Evolutionary conservation across 2,113 vertebrate genomes (phyloP), one percentile per base, ranked within the genome.

Genomic region (Camelus bactrianus): DNA sequence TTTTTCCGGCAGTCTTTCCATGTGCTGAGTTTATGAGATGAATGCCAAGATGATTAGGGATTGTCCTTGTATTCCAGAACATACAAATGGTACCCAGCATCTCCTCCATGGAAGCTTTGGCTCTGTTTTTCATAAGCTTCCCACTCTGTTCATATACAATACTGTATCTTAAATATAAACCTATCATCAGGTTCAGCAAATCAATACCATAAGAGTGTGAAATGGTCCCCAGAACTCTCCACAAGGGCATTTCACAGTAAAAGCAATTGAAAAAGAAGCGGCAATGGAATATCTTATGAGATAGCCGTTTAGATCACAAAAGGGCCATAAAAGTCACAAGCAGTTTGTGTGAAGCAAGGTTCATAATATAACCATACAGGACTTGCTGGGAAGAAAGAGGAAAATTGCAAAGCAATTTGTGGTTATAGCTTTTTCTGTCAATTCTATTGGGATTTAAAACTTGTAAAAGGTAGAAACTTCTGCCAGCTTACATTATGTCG

Each of bases 391-490:
- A 98, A 98, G 95, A 98, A 98, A 98, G 97, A 97, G 93, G 98
- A 98, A 99, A 98, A 99, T 98, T 98, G 98, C 98, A 98, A 98
- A 98, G 98, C 98, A 98, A 98, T 99, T 99, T 98, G 98, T 99
- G 98, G 98, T 98, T 98, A 98, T 98, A 97, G 98, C 98, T 97
- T 98, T 98, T 98, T 98, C 97, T 98, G 98, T 98, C 98, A 98
- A 97, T 98, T 98, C 98, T 95, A 17, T 91, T 87, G 98, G 98
- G 98, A 98, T 98, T 99, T 99, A 98, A 98, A 98, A 98, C 98
- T 98, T 99, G 98, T 97, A 98, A 98, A 98, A 98, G 98, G 98
- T 98, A 96, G 96, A 96, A 98, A 98, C 95, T 98, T 98, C 89
- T 98, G 97, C 98, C 98, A 98, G 97, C 95, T 98, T 97, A 72